Conservation (phyloP, 1,140 invertebrate genomes). For the Panulirus ornatus region DNA sequence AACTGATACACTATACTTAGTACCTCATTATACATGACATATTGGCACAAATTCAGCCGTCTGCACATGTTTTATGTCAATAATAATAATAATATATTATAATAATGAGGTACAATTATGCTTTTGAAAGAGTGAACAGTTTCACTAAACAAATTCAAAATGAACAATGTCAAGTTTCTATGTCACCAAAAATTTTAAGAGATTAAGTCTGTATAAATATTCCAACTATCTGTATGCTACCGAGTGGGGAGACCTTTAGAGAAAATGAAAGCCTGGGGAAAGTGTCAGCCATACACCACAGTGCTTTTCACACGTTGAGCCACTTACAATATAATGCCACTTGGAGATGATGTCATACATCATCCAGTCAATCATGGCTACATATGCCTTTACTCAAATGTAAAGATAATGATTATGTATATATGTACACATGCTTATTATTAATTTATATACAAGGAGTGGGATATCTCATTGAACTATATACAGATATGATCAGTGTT, state of each 20-base stretch:
- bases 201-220: neutral
- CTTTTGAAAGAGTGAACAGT: too few species aligned
- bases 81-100: too few species aligned
- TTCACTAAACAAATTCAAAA: too few species aligned
- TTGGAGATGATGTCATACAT: constrained; percentile 67
- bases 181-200: neutral
- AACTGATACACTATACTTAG: too few species aligned
- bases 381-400: constrained; percentile 73
- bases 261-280: constrained; percentile 21
- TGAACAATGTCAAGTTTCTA: too few species aligned
- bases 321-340: constrained; percentile 70
- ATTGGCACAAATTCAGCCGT: too few species aligned
- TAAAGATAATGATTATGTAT: constrained; percentile 67
- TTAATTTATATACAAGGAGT: constrained; percentile 61
- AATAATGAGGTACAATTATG: too few species aligned
- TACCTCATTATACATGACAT: too few species aligned
- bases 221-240: neutral
- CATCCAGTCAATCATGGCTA: constrained; percentile 68
- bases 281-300: constrained; percentile 23
- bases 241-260: constrained; percentile 50
- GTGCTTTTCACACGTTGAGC: constrained; percentile 26
- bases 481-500: constrained; percentile 61
- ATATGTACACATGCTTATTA: constrained; percentile 61
- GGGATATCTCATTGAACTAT: constrained; percentile 51
- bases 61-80: too few species aligned